phyloP scores from a whole-genome alignment of 2,888 invertebrate genomes.

The Pyrgus malvae region DNA sequence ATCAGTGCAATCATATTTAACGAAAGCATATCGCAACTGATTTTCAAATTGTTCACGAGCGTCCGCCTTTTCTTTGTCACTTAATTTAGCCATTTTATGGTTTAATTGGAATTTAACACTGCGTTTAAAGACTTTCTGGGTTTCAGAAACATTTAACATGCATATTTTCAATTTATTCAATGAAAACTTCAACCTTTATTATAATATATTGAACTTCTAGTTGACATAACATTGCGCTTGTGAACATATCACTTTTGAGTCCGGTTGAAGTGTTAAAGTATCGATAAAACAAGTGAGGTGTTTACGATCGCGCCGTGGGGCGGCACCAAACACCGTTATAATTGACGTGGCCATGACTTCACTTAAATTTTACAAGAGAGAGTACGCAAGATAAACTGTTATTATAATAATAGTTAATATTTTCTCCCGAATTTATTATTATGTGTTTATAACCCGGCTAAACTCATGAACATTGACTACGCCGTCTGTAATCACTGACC shows the following conservation, averaged over 20 bases:
- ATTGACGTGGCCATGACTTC: neutral
- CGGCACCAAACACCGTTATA: slow-evolving; percentile 15
- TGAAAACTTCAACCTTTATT: too few species aligned
- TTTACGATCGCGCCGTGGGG: slow-evolving; percentile 41
- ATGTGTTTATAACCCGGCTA: too few species aligned
- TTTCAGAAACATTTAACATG: too few species aligned
- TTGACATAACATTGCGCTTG: neutral
- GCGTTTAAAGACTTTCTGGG: neutral
- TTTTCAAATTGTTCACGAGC: slow-evolving; percentile 72
- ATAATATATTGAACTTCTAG: too few species aligned
- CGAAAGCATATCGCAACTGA: slow-evolving; percentile 66
- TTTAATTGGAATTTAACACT: neutral
- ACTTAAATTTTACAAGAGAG: neutral
- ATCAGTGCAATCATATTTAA: slow-evolving; percentile 59
- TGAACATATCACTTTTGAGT: slow-evolving; percentile 1
- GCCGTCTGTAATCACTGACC: too few species aligned
- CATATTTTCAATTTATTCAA: too few species aligned
- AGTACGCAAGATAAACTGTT: neutral
- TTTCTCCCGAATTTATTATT: neutral
- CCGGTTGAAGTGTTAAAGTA: slow-evolving; percentile 60
- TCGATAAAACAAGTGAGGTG: slow-evolving; percentile 70
- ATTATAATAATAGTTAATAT: too few species aligned
- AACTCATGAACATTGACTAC: too few species aligned
- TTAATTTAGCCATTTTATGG: slow-evolving; percentile 44
- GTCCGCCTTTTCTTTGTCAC: slow-evolving; percentile 57